phyloP scores from a whole-genome alignment of 2,113 vertebrate genomes.

The Montifringilla adamsi region DNA sequence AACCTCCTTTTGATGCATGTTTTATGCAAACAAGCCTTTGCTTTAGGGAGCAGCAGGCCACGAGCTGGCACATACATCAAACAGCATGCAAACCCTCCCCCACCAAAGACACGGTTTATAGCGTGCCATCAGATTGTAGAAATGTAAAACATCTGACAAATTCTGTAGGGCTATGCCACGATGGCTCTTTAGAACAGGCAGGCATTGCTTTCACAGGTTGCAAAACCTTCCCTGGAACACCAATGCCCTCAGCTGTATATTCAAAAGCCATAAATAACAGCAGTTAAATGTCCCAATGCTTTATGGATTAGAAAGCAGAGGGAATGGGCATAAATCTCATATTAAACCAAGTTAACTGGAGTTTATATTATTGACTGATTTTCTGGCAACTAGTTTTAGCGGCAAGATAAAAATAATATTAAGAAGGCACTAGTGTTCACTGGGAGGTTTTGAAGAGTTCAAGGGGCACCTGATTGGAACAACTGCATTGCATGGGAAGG shows the following conservation, averaged over 20 bases:
- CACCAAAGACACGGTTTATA: not conserved
- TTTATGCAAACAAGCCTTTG: slow-evolving; percentile 36
- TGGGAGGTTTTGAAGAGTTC: not conserved
- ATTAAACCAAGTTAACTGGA: not conserved
- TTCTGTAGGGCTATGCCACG: not conserved
- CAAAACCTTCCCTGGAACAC: not conserved
- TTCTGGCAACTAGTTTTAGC: not conserved
- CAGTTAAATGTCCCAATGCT: not conserved
- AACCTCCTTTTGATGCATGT: not conserved
- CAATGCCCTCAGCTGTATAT: not conserved
- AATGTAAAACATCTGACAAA: slow-evolving; percentile 6
- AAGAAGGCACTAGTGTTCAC: not conserved
- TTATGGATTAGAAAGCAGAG: not conserved
- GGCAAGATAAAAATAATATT: not conserved
- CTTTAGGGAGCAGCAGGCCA: slow-evolving; percentile 44
- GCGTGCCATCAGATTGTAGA: not conserved
- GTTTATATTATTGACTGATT: not conserved
- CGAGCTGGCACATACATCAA: not conserved
- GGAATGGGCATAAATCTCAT: fast-evolving
- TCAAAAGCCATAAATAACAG: not conserved
- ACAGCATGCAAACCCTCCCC: slow-evolving; percentile 7
- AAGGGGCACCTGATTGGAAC: not conserved
- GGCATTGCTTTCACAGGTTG: not conserved
- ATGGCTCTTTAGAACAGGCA: not conserved
- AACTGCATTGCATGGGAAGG: not conserved